phyloP scores from a whole-genome alignment of 2,113 vertebrate species.

The Tachuris rubrigastra region DNA sequence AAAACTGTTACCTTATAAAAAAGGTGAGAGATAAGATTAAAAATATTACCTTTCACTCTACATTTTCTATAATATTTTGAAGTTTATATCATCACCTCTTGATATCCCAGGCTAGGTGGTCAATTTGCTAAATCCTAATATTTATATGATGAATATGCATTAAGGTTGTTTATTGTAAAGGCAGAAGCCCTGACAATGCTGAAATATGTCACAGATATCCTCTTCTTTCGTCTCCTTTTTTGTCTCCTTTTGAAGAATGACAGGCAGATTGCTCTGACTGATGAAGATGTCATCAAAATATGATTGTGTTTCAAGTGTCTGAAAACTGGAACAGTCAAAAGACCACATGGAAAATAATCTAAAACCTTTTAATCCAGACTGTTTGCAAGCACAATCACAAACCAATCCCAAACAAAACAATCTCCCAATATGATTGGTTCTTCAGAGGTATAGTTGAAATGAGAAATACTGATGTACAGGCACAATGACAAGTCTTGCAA shows the following conservation, averaged over 20 bases:
- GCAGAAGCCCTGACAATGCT: neutral
- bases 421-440: neutral
- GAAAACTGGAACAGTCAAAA: neutral
- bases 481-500: neutral
- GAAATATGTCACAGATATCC: neutral
- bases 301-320: neutral
- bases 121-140: neutral
- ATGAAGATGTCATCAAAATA: neutral
- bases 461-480: neutral
- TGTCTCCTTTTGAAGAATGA: neutral
- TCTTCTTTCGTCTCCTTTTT: neutral
- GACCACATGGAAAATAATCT: neutral
- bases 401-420: neutral
- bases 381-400: neutral
- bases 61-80: neutral
- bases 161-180: neutral
- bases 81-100: accelerated
- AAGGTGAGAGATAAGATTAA: neutral
- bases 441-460: neutral
- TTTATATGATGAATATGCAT: neutral
- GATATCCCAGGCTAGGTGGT: neutral
- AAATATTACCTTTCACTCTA: neutral
- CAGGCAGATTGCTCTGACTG: neutral
- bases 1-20: neutral
- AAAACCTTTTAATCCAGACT: neutral